Evolutionary conservation across 2,797 vertebrate genomes (phyloP), one percentile per base, ranked within the genome.

Genomic region (Odontamblyopus rebecca): DNA sequence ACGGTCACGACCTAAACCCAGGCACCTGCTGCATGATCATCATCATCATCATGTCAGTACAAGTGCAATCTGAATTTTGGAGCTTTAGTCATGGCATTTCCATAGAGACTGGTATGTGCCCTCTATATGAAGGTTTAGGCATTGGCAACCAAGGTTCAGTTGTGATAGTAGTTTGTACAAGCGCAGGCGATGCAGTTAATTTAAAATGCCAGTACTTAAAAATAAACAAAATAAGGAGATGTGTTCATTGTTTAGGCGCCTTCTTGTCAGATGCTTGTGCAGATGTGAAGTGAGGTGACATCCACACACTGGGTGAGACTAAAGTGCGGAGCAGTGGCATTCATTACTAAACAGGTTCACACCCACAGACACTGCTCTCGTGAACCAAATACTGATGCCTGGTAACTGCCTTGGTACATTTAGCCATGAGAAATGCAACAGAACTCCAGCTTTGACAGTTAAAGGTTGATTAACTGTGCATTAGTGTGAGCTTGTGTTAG

Each of bases 231-330:
- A 54, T 54, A 80, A 69, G 72, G 27, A 26, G 7, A 48, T 53
- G 53, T 68, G 63, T 68, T 72, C 68, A 61, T 23, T 23, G 53
- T 11, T 23, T 9, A 13, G 68, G 26, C 32, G 48, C 19, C n/a
- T n/a, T 27, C 26, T 30, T 66, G 23, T 44, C 0, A 53, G 44
- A 56, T 7, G 35, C 6, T 6, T 51, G 69, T 64, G 71, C 68
- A 26, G 61, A 29, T 63, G 70, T 69, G 7, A 73, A 61, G 32
- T 4, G 54, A 11, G 72, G 69, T 38, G 41, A 41, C 63, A 68
- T 71, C 54, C 77, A 18, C 65, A 73, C 18, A 64, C 59, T 26
- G 61, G 75, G 69, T 81, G 74, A 81, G 67, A 11, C 6, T 29
- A 44, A 69, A 70, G 38, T 74, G 64, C 59, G 59, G 75, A 71